Percentiles rank a stretch among this genome's conserved stretches.
Conservation (phyloP, 2,797 vertebrate genomes). For the Jordanella pulchra region DNA sequence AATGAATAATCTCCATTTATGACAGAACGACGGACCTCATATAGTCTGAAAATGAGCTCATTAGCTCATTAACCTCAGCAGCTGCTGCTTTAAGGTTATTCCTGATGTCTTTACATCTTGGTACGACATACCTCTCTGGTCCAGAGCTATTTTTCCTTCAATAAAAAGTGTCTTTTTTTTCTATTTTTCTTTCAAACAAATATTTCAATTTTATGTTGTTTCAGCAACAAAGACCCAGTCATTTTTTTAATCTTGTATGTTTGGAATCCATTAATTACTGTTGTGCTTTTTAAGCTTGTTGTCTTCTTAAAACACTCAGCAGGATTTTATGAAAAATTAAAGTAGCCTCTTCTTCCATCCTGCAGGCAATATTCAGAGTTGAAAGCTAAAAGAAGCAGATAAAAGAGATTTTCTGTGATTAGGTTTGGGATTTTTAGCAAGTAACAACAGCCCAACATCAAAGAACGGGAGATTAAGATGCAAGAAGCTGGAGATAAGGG, state of each 20-base stretch:
- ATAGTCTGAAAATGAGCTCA: too few relatives aligned
- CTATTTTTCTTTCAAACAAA: too few relatives aligned
- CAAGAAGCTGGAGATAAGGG: constrained; percentile 7
- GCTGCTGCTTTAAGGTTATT: background rate
- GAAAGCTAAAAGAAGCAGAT: background rate
- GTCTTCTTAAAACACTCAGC: background rate
- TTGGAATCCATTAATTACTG: background rate
- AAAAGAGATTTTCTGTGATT: background rate
- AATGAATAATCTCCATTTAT: too few relatives aligned
- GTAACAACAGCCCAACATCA: background rate
- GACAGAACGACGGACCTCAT: too few relatives aligned
- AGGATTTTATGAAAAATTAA: background rate
- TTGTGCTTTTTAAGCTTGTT: background rate
- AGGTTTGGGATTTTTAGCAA: constrained; percentile 2
- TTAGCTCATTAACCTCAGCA: background rate
- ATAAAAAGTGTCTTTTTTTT: too few relatives aligned
- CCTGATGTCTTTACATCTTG: background rate
- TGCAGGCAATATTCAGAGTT: background rate
- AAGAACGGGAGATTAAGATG: constrained; percentile 8
- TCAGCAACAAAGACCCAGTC: too few relatives aligned
- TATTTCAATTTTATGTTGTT: too few relatives aligned
- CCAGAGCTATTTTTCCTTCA: too few relatives aligned
- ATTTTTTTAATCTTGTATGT: background rate
- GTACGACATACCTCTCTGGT: too few relatives aligned
- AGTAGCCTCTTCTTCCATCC: background rate